A percentile compares a stretch with the other conserved stretches of the same genome.
phyloP scores from a whole-genome alignment of 1,140 invertebrate species.

The Diprion similis region DNA sequence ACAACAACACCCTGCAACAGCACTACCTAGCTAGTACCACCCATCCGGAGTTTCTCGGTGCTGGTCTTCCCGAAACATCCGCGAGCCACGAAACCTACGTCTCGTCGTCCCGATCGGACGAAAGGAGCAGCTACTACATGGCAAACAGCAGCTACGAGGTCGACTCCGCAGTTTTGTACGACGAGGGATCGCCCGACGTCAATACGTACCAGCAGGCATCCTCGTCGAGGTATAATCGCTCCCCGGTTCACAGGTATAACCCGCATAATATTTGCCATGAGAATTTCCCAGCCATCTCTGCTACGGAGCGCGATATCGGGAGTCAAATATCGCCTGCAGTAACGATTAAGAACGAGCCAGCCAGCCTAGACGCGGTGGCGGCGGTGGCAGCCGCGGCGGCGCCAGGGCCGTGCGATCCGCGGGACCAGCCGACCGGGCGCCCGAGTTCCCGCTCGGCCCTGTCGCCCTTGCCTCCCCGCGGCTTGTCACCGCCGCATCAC shows the following conservation, averaged over 20 bases:
- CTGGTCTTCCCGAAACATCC: not conserved
- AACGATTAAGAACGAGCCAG: constrained; percentile 49
- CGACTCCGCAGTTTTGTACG: constrained; percentile 11
- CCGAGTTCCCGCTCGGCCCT: constrained; percentile 40
- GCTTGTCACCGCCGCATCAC: constrained; percentile 18
- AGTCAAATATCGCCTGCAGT: constrained; percentile 27
- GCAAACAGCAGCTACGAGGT: constrained; percentile 19
- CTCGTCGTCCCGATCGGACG: not conserved
- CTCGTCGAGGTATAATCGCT: constrained; percentile 22
- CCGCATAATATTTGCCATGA: not conserved
- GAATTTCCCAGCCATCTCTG: not conserved
- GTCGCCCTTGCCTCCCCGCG: constrained; percentile 3
- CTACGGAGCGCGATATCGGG: not conserved
- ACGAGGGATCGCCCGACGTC: constrained; percentile 33
- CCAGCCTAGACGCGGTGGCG: constrained; percentile 50
- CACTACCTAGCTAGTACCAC: constrained; percentile 28
- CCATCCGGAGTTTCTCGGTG: not conserved
- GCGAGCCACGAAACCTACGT: not conserved
- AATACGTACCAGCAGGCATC: constrained; percentile 26
- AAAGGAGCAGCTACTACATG: constrained; percentile 35
- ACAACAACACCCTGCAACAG: constrained; percentile 33
- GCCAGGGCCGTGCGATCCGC: constrained; percentile 46
- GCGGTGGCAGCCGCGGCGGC: constrained; percentile 32
- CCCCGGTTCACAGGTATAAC: not conserved
- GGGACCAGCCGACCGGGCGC: constrained; percentile 38